Percentiles rank a stretch among this genome's conserved stretches.
Evolutionary conservation across 2,113 vertebrate genomes (phyloP).

Genomic region (Thermophis baileyi): DNA sequence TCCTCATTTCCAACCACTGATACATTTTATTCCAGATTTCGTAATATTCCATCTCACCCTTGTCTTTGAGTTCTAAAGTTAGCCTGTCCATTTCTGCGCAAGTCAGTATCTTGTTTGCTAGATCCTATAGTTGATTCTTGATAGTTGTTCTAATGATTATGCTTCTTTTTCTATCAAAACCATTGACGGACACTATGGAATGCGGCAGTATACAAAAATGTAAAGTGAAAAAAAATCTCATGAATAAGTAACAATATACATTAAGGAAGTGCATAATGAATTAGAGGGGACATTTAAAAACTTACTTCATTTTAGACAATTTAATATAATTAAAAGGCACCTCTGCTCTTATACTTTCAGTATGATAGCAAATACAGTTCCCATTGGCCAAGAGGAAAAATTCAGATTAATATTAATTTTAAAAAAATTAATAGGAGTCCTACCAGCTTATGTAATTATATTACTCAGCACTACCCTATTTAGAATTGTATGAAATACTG

Average conservation of each 20-base stretch:
- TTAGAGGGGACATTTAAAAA: constrained; percentile 23
- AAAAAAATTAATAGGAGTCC: background rate
- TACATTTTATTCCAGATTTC: too few species aligned
- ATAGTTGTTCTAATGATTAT: background rate
- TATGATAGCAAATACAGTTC: background rate
- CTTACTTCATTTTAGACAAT: background rate
- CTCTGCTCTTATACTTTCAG: background rate
- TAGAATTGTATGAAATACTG: background rate
- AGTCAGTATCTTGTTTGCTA: too few species aligned
- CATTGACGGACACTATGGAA: background rate
- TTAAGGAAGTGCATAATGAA: constrained; percentile 27
- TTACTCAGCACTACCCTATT: background rate
- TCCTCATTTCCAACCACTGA: too few species aligned
- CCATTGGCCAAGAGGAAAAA: background rate
- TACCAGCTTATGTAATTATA: background rate
- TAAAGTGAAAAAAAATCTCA: background rate
- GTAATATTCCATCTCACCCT: too few species aligned
- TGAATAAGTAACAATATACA: constrained; percentile 6
- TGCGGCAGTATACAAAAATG: background rate
- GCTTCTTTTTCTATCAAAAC: background rate
- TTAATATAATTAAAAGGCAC: background rate
- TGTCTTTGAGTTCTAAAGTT: too few species aligned
- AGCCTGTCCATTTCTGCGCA: too few species aligned
- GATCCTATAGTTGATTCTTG: background rate
- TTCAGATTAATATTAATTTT: background rate